These are phyloP conservation scores for Sandelia bainsii DNA, from an alignment of 2,797 vertebrate species.

Conservation along the genomic window DNA sequence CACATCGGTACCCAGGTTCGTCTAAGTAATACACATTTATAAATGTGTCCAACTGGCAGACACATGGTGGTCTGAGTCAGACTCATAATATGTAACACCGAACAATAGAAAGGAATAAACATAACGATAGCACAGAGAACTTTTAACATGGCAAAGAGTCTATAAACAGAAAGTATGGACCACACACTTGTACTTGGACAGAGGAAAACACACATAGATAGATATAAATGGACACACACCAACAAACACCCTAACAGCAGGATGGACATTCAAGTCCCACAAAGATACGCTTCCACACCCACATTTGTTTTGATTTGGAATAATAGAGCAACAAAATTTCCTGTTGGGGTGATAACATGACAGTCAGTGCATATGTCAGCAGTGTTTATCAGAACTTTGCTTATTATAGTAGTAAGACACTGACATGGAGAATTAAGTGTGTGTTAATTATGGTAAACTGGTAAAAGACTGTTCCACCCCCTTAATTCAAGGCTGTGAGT, in stretches of 20 bases:
- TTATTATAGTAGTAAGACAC: conserved; percentile 12
- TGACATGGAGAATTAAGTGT: not conserved
- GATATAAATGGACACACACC: conserved; percentile 8
- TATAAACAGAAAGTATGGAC: conserved; percentile 45
- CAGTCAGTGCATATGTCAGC: conserved; percentile 28
- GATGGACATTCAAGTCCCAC: conserved; percentile 8
- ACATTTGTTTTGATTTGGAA: conserved; percentile 62
- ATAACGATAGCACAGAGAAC: conserved; percentile 23
- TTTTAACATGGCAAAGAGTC: conserved; percentile 15
- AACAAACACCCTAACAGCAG: conserved; percentile 18
- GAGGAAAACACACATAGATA: conserved; percentile 6
- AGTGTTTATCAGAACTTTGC: conserved; percentile 38
- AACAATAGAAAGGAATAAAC: conserved; percentile 36
- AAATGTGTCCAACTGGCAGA: conserved; percentile 25
- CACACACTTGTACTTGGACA: conserved; percentile 38
- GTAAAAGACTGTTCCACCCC: too few relatives aligned
- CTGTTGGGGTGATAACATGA: conserved; percentile 34
- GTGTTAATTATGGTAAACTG: too few relatives aligned
- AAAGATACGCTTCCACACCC: conserved; percentile 23
- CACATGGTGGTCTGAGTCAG: conserved; percentile 30
- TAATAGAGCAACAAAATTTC: conserved; percentile 32
- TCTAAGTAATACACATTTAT: conserved; percentile 1
- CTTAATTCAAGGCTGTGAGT: too few relatives aligned
- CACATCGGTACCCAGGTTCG: not conserved
- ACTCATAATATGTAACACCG: conserved; percentile 5